Evolutionary conservation across 2,888 invertebrate species (phyloP).

Genomic region (Glyphotaelius pellucidus): DNA sequence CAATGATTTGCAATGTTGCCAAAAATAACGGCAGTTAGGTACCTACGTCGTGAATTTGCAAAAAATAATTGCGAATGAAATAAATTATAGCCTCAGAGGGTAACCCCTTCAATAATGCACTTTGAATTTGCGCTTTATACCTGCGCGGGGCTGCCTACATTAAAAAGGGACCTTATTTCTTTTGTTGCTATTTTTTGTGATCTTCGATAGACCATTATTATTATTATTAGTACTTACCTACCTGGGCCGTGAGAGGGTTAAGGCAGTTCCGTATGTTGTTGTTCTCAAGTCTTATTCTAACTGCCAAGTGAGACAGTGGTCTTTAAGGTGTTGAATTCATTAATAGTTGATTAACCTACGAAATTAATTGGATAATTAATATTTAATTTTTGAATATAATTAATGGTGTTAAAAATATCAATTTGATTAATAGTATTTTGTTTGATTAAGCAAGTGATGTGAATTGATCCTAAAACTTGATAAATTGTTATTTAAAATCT

Average conservation of each 20-base stretch:
- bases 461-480: background rate
- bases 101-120: slow-evolving; percentile 22
- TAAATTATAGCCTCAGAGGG: slow-evolving; percentile 21
- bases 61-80: slow-evolving; percentile 23
- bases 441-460: background rate
- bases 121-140: slow-evolving; percentile 29
- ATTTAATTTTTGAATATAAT: background rate
- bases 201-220: slow-evolving; percentile 46
- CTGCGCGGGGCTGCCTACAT: slow-evolving; percentile 48
- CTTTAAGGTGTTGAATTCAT: slow-evolving; percentile 38
- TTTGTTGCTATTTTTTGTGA: slow-evolving; percentile 63
- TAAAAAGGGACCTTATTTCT: slow-evolving; percentile 60
- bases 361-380: background rate
- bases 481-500: too few relatives aligned
- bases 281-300: slow-evolving; percentile 63
- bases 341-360: background rate
- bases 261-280: slow-evolving; percentile 59
- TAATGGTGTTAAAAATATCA: background rate
- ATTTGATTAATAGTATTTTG: background rate
- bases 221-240: slow-evolving; percentile 51
- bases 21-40: background rate
- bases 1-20: slow-evolving; percentile 20
- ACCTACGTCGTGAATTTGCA: slow-evolving; percentile 2
- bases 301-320: slow-evolving; percentile 58
- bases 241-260: slow-evolving; percentile 59